Conservation (phyloP, 1,140 invertebrate species). For the Caenorhabditis latens region DNA sequence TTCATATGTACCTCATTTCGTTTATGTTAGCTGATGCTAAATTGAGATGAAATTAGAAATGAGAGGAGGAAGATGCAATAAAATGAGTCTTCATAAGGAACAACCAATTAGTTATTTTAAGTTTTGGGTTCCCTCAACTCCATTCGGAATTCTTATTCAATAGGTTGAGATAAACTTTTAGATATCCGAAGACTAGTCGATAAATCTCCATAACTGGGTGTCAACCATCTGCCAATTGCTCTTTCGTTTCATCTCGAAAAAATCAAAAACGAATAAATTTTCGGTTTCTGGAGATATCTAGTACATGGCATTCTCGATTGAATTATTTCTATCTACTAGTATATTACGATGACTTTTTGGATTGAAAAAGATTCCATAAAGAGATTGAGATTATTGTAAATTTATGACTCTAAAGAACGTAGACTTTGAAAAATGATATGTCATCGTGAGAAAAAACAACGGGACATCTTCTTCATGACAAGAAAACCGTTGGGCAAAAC, state of each 20-base stretch:
- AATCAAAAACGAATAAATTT: not conserved
- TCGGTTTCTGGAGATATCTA: not conserved
- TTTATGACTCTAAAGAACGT: too few relatives aligned
- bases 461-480: too few relatives aligned
- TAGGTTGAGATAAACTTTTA: constrained; percentile 1
- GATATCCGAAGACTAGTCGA: not conserved
- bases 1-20: constrained; percentile 31
- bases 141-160: too few relatives aligned
- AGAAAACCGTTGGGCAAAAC: too few relatives aligned
- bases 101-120: constrained; percentile 26
- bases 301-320: not conserved
- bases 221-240: constrained; percentile 1
- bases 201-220: constrained; percentile 38
- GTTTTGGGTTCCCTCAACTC: not conserved
- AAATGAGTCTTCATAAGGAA: constrained; percentile 38
- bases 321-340: not conserved
- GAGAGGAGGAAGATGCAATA: constrained; percentile 6
- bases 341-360: not conserved
- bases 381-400: too few relatives aligned
- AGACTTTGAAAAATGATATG: too few relatives aligned
- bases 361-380: too few relatives aligned
- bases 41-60: constrained; percentile 18
- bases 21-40: constrained; percentile 27
- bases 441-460: too few relatives aligned
- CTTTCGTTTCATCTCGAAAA: not conserved